Evolutionary conservation across 2,888 invertebrate genomes (phyloP).

Genomic region (Pterostichus madidus): DNA sequence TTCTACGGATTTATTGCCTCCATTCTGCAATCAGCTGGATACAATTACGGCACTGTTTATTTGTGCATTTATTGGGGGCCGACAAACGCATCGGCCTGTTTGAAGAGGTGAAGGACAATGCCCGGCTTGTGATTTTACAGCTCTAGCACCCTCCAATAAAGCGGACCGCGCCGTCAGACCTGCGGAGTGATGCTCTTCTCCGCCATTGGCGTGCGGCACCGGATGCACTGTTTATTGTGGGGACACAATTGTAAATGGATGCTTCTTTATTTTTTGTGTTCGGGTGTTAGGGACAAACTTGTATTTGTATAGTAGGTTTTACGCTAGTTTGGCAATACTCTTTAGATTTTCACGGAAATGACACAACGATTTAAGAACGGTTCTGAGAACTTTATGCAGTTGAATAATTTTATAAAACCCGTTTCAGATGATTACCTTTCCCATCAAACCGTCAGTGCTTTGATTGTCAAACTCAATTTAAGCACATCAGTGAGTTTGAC

Average conservation of each 20-base stretch:
- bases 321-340: neutral
- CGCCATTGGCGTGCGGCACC: slow-evolving; percentile 56
- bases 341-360: neutral
- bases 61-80: slow-evolving; percentile 72
- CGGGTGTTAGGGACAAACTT: neutral
- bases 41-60: slow-evolving; percentile 73
- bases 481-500: too few relatives aligned
- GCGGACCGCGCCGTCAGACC: slow-evolving; percentile 66
- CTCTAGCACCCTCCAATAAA: slow-evolving; percentile 70
- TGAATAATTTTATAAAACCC: too few relatives aligned
- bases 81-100: slow-evolving; percentile 71
- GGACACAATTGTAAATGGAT: slow-evolving; percentile 1
- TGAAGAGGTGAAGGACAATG: slow-evolving; percentile 71
- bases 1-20: slow-evolving; percentile 71
- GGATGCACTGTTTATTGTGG: slow-evolving; percentile 24
- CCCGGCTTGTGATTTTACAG: slow-evolving; percentile 64
- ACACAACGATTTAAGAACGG: neutral
- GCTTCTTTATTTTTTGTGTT: slow-evolving; percentile 16
- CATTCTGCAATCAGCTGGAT: slow-evolving; percentile 73
- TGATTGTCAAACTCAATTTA: too few relatives aligned
- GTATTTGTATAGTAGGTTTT: neutral
- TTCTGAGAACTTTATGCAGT: too few relatives aligned
- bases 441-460: too few relatives aligned
- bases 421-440: too few relatives aligned
- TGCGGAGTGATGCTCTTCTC: neutral